phyloP scores from a whole-genome alignment of 2,113 vertebrate species.

The Brachyhypopomus gauderio region DNA sequence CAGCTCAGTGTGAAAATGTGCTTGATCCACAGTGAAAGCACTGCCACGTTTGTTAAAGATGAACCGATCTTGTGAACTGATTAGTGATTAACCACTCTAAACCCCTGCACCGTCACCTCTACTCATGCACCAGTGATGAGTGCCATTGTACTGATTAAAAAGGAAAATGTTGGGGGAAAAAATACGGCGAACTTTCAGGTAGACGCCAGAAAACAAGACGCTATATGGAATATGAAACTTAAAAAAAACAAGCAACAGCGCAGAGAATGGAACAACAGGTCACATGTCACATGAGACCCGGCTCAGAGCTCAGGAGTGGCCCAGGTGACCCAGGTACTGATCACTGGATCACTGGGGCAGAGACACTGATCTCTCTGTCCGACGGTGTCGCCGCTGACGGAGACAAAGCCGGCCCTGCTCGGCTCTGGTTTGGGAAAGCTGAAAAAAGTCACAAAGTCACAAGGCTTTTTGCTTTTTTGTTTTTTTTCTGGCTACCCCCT shows the following conservation, averaged over 20 bases:
- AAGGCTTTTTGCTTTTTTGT: slow-evolving; percentile 1
- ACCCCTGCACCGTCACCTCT: too few relatives aligned
- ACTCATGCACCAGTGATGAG: too few relatives aligned
- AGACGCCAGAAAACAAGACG: not conserved
- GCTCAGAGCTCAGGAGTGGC: not conserved
- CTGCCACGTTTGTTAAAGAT: too few relatives aligned
- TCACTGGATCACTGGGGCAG: not conserved
- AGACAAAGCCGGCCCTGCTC: slow-evolving; percentile 19
- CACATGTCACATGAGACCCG: not conserved
- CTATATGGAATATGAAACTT: slow-evolving; percentile 28
- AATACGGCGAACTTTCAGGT: too few relatives aligned
- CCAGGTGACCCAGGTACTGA: slow-evolving; percentile 9
- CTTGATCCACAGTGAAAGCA: too few relatives aligned
- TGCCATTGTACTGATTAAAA: too few relatives aligned
- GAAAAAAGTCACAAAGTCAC: slow-evolving; percentile 58
- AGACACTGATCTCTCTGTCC: slow-evolving; percentile 37
- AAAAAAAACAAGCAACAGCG: not conserved
- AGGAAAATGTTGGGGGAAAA: too few relatives aligned
- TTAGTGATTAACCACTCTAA: too few relatives aligned
- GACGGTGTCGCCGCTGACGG: slow-evolving; percentile 18
- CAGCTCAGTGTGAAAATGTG: not conserved
- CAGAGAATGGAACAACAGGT: not conserved
- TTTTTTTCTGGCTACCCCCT: not conserved
- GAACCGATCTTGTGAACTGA: too few relatives aligned
- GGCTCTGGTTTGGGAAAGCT: slow-evolving; percentile 51